Base-by-base conservation (phyloP, 2,888 invertebrate species). In the Crematogaster levior region DNA sequence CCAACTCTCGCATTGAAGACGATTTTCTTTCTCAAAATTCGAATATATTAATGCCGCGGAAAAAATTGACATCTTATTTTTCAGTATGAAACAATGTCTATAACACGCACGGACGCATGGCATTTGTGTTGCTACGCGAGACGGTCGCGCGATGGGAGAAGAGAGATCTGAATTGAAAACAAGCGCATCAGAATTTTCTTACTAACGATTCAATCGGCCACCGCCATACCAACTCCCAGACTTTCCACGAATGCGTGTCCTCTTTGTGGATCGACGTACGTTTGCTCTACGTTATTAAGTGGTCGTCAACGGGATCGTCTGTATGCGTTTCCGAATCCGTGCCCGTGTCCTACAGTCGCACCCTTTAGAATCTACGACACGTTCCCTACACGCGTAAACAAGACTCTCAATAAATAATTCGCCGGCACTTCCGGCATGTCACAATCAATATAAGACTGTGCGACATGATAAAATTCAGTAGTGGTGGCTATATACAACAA, bases 151-250 rank as follows among this genome's bases (percentile, higher is more conserved):
- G 84, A 75, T 73, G 61, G 81, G 37, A 82, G 75, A 85, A 83
- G 65, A 86, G 65, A 86, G 82, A 88, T 88, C 81, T 84, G 72
- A 79, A 53, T 75, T 65, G 43, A 43, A 73, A 74, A 85, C 81
- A 84, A 89, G 70, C 75, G 48, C 72, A 77, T 77, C 81, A 72
- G 83, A 82, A 80, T 85, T 65, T 65, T 86, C 84, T 89, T 90
- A 87, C 88, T 84, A 91, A 92, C 93, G 91, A 72, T 90, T 90
- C 70, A 46, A 92, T 88, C 91, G 93, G 88, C 87, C 88, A 86
- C 83, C 90, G 86, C 91, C 91, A 90, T 91, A 92, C 91, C 92
- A 91, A 91, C 89, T 87, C 90, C 86, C 86, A 81, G 81, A 82
- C 73, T 81, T 85, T 86, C 85, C 84, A 86, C 84, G 82, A 84